Conservation (phyloP, 2,888 invertebrate genomes). For the Thecocarcelia acutangulata region DNA sequence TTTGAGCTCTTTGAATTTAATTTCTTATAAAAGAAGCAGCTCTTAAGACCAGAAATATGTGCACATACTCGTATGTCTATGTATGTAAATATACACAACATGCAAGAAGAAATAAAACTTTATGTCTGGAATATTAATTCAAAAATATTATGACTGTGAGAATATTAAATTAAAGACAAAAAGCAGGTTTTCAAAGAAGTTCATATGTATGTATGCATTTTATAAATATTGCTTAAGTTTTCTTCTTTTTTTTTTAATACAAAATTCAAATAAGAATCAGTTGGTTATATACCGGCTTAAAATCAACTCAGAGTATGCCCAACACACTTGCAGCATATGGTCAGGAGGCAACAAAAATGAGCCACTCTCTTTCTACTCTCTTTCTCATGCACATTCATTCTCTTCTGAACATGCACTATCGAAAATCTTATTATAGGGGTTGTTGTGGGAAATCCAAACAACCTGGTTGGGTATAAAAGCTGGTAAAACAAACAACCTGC, state of each 20-base stretch:
- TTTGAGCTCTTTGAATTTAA: slow-evolving; percentile 20
- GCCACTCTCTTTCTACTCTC: neutral
- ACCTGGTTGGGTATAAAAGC: slow-evolving; percentile 65
- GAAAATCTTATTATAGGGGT: slow-evolving; percentile 67
- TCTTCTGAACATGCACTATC: slow-evolving; percentile 31
- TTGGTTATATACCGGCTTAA: neutral
- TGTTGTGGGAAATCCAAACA: slow-evolving; percentile 57
- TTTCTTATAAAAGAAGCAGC: slow-evolving; percentile 4
- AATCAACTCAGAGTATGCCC: slow-evolving; percentile 25
- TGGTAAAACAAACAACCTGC: slow-evolving; percentile 39
- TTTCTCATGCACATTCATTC: neutral
- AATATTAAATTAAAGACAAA: neutral
- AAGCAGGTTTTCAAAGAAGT: neutral
- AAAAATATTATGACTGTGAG: slow-evolving; percentile 18
- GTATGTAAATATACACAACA: neutral
- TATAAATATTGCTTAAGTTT: neutral
- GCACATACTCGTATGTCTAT: neutral
- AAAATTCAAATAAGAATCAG: slow-evolving; percentile 23
- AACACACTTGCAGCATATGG: slow-evolving; percentile 31
- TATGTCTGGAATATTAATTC: slow-evolving; percentile 45
- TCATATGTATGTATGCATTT: neutral
- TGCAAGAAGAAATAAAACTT: slow-evolving; percentile 16
- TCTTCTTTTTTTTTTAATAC: neutral
- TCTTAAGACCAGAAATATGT: slow-evolving; percentile 28
- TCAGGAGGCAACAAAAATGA: neutral